Base-by-base conservation (phyloP, 2,113 vertebrate species). In the Microcebus jonahi region DNA sequence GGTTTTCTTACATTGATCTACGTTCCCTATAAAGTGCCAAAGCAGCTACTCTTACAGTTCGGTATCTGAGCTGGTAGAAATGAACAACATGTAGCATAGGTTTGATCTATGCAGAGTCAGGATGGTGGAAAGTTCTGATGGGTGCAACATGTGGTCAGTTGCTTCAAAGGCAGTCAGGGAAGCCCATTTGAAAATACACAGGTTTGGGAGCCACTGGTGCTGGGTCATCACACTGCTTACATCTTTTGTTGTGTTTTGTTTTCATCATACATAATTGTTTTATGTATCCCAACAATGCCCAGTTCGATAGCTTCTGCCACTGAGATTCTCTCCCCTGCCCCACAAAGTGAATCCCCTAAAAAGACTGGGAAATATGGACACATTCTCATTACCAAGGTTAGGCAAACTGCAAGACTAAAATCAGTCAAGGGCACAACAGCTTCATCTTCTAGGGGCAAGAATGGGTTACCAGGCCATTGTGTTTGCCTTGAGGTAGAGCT, bases 1-100 rank as follows among this genome's bases (percentile, higher is more conserved):
- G 3, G n/a, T 65, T 83, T 90, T 79, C 93, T 82, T 75, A 67
- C 65, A 21, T 50, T 82, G 73, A 94, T 82, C 77, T 93, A 67
- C 59, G 45, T 36, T 50, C 67, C 73, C 70, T 85, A 76, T 77
- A 67, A 95, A 96, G 65, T 45, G 15, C 23, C 76, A 71, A 6
- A 42, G 68, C 55, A 67, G 65, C 48, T 34, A 2, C 57, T 85
- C 29, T 31, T 53, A 2, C 29, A 2, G 77, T 79, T 57, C 50
- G 63, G 31, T 11, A 8, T 71, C 63, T 17, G 0, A 91, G 61
- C 79, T n/a, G 53, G 71, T 39, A 39, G 67, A 88, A 79, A 81
- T 50, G 50, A 75, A 14, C 15, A 11, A 29, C 23, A 36, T 1
- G 1, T 29, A 8, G 15, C 2, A 2, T 27, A 77, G 53, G 5